phyloP scores from a whole-genome alignment of 2,113 vertebrate genomes.

The Ibidorhyncha struthersii region DNA sequence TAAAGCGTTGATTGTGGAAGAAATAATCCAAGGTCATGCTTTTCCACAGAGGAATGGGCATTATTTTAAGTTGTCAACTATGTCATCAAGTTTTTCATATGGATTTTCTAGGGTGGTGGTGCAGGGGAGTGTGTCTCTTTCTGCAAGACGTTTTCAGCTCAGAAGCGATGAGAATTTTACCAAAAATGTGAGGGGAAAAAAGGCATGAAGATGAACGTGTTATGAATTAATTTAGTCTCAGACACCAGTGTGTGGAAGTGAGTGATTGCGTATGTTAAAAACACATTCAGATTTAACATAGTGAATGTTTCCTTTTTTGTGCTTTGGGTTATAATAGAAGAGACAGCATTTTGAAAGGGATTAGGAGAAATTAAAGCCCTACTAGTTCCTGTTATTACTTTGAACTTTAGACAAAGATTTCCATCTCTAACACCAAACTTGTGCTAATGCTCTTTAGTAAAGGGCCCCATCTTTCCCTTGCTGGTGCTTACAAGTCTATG shows the following conservation, averaged over 20 bases:
- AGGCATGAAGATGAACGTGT: background rate
- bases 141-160: background rate
- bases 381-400: background rate
- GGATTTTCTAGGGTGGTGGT: background rate
- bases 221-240: background rate
- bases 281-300: background rate
- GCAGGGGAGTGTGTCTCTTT: background rate
- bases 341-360: background rate
- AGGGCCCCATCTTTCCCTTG: background rate
- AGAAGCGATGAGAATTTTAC: background rate
- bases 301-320: background rate
- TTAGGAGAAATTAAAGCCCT: background rate
- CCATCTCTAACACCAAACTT: background rate
- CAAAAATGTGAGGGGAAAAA: background rate
- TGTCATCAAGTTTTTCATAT: background rate
- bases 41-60: background rate
- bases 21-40: background rate
- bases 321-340: background rate
- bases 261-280: background rate
- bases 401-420: background rate
- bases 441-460: background rate
- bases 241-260: background rate
- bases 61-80: background rate
- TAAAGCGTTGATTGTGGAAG: background rate
- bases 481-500: background rate